Conservation (phyloP, 2,797 vertebrate species). For the Coregonus sp. region DNA sequence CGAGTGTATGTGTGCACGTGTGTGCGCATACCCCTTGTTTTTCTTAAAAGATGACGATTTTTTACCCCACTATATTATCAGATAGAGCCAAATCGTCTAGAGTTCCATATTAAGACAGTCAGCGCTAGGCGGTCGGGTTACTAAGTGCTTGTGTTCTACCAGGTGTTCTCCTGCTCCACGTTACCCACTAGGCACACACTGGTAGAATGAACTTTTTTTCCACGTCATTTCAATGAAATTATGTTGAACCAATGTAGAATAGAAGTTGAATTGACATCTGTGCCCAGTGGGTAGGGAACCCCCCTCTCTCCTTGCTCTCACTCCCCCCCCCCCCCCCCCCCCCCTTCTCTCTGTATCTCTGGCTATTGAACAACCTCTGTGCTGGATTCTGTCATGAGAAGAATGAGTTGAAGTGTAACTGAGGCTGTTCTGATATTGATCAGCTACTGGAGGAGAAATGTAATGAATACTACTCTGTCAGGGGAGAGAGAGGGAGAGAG, state of each 20-base stretch:
- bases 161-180: not conserved
- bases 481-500: conserved; percentile 21
- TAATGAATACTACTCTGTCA: conserved; percentile 16
- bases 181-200: not conserved
- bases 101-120: not conserved
- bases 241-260: no score
- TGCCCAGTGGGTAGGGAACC: not conserved
- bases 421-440: conserved; percentile 25
- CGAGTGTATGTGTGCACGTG: not conserved
- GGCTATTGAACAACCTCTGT: not conserved
- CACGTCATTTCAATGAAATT: no score
- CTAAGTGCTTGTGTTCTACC: not conserved
- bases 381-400: not conserved
- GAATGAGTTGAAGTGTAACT: conserved; percentile 38
- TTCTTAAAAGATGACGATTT: not conserved
- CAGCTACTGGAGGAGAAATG: conserved; percentile 28
- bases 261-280: not conserved
- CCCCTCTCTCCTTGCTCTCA: not conserved
- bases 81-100: not conserved
- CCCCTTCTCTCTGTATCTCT: not conserved
- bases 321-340: no score
- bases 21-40: not conserved
- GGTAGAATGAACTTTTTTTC: not conserved
- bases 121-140: not conserved
- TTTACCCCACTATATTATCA: not conserved